Percentiles rank a stretch among this genome's conserved stretches.
Evolutionary conservation across 2,888 invertebrate genomes (phyloP).

Genomic region (Plebejus melissa): DNA sequence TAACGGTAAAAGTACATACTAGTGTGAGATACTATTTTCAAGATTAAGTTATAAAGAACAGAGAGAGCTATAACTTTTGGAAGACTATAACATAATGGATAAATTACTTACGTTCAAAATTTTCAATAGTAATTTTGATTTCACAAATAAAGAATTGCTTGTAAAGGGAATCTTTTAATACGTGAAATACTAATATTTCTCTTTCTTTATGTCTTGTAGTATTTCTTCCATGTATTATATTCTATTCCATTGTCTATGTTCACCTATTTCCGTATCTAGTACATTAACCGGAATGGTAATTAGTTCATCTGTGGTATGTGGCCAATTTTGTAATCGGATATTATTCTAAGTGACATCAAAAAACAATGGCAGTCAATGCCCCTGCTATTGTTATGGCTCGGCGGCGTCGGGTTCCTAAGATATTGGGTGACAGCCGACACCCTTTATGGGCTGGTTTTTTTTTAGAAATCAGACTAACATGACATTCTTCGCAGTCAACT

Average conservation of each 20-base stretch:
- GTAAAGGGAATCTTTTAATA: too few species aligned
- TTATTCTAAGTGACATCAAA: not conserved
- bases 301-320: not conserved
- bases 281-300: not conserved
- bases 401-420: not conserved
- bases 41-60: too few species aligned
- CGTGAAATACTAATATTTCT: too few species aligned
- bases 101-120: too few species aligned
- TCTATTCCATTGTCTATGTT: not conserved
- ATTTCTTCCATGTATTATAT: not conserved
- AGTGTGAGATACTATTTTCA: not conserved
- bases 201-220: too few species aligned
- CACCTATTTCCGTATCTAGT: not conserved
- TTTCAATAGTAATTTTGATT: too few species aligned
- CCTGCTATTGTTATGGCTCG: not conserved
- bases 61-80: too few species aligned
- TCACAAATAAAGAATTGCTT: too few species aligned
- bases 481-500: not conserved
- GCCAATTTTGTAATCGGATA: slow-evolving; percentile 1
- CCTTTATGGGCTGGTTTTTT: slow-evolving; percentile 1
- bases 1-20: not conserved
- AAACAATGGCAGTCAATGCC: not conserved
- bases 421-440: not conserved
- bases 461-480: not conserved
- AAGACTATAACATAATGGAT: too few species aligned